phyloP scores from a whole-genome alignment of 2,113 vertebrate genomes.

The Zosterops hypoxanthus region DNA sequence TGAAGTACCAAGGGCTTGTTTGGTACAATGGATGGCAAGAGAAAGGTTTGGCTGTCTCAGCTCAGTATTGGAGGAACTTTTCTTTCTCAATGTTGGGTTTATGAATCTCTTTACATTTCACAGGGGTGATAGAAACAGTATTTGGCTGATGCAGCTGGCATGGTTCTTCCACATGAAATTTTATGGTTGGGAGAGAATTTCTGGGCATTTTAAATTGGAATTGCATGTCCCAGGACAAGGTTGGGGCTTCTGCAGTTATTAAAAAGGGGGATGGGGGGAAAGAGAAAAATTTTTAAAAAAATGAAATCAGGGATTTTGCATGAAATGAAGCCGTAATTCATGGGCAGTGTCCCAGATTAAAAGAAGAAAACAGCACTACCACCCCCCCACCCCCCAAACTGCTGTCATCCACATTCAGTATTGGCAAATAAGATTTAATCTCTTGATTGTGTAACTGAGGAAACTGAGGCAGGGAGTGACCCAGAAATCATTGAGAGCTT shows the following conservation, averaged over 20 bases:
- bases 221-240: not conserved
- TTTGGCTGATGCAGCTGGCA: not conserved
- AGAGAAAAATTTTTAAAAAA: too few relatives aligned
- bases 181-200: not conserved
- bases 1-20: fast-evolving
- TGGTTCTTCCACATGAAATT: not conserved
- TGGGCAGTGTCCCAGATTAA: not conserved
- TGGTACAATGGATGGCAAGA: not conserved
- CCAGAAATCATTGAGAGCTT: not conserved
- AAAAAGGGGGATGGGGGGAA: not conserved
- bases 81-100: fast-evolving
- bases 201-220: not conserved
- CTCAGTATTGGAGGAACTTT: not conserved
- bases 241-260: not conserved
- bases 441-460: not conserved
- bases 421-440: not conserved
- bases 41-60: not conserved
- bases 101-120: not conserved
- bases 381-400: too few relatives aligned
- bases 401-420: not conserved
- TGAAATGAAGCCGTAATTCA: not conserved
- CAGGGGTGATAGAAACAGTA: not conserved
- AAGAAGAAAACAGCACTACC: not conserved
- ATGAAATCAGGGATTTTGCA: not conserved
- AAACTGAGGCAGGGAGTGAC: not conserved